These are phyloP conservation scores for Drosophila kokeensis DNA, from an alignment of 2,888 invertebrate species.

Conservation along the genomic window DNA sequence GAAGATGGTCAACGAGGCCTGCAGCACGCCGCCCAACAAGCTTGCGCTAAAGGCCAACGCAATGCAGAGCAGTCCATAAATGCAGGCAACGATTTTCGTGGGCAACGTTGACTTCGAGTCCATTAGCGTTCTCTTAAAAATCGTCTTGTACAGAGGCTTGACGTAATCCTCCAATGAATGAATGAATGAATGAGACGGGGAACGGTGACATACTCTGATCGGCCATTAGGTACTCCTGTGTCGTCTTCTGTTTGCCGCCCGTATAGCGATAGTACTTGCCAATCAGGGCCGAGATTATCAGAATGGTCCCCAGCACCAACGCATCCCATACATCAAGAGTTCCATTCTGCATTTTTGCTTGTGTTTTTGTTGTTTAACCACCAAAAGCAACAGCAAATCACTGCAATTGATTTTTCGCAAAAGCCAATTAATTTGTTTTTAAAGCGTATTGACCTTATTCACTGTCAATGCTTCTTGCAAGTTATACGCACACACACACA, in stretches of 20 bases:
- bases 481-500: slow-evolving; percentile 24
- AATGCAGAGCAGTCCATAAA: slow-evolving; percentile 91
- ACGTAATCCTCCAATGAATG: slow-evolving; percentile 94
- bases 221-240: slow-evolving; percentile 94
- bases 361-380: slow-evolving; percentile 15
- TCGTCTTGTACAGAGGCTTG: slow-evolving; percentile 86
- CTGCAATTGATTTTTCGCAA: slow-evolving; percentile 66
- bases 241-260: slow-evolving; percentile 94
- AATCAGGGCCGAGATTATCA: slow-evolving; percentile 90
- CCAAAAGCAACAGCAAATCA: neutral
- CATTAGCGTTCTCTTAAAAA: slow-evolving; percentile 84
- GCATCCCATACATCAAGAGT: slow-evolving; percentile 90
- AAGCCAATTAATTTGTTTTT: slow-evolving; percentile 22
- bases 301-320: slow-evolving; percentile 89
- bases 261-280: slow-evolving; percentile 94
- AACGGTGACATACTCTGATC: slow-evolving; percentile 92
- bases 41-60: slow-evolving; percentile 93
- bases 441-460: slow-evolving; percentile 60
- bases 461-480: slow-evolving; percentile 61
- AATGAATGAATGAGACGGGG: slow-evolving; percentile 96
- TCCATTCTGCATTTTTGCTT: slow-evolving; percentile 57
- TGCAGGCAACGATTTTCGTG: slow-evolving; percentile 89
- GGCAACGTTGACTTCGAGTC: slow-evolving; percentile 86
- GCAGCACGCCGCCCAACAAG: slow-evolving; percentile 92
- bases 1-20: slow-evolving; percentile 93